These are phyloP conservation scores for Chymomyza costata DNA, from an alignment of 1,140 invertebrate species.

Conservation along the genomic window DNA sequence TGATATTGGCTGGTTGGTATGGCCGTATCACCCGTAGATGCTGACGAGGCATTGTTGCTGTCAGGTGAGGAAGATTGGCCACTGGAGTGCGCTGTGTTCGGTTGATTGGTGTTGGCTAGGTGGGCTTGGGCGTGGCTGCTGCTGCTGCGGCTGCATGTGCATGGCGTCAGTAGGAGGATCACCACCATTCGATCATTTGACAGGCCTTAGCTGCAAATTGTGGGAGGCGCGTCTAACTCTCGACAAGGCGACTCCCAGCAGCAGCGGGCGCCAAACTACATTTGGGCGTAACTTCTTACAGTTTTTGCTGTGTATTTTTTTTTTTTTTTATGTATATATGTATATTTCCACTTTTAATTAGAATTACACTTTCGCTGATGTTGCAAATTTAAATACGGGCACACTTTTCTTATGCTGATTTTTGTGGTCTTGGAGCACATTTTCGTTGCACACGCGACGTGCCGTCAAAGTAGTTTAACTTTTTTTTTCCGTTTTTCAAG, in stretches of 20 bases:
- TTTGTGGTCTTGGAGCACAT: no score
- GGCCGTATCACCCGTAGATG: conserved; percentile 59
- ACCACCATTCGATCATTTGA: conserved; percentile 76
- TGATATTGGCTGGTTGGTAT: conserved; percentile 48
- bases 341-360: not conserved
- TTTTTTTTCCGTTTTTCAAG: no score
- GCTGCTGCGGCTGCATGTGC: conserved; percentile 59
- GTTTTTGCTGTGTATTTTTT: not conserved
- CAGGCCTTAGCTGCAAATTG: conserved; percentile 20
- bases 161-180: conserved; percentile 75
- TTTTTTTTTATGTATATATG: not conserved
- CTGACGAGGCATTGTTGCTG: conserved; percentile 52
- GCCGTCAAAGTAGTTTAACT: no score
- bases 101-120: conserved; percentile 8
- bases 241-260: no score
- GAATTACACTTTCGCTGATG: no score
- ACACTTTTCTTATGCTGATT: no score
- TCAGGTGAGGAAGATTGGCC: conserved; percentile 1
- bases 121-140: conserved; percentile 45
- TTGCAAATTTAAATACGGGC: no score
- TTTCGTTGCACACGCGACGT: no score
- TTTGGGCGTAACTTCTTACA: not conserved
- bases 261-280: not conserved
- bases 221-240: conserved; percentile 20
- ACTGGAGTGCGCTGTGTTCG: conserved; percentile 1